A percentile compares a stretch with the other conserved stretches of the same genome.
Conservation (phyloP, 2,113 vertebrate genomes). For the Peromyscus californicus region DNA sequence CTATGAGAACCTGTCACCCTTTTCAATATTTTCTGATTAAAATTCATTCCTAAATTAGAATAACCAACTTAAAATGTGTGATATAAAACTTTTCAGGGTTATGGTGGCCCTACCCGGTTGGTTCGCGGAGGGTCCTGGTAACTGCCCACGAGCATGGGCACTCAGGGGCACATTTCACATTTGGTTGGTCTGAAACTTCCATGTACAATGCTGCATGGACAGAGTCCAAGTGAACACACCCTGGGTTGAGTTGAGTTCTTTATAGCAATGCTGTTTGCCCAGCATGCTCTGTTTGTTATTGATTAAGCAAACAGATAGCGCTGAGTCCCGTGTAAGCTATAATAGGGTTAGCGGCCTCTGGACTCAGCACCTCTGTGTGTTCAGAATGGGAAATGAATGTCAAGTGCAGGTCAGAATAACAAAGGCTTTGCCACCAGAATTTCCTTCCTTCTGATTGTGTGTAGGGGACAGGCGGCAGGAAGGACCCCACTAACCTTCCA, state of each 20-base stretch:
- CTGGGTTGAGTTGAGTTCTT: not conserved
- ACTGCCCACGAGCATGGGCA: not conserved
- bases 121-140: not conserved
- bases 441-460: constrained; percentile 6
- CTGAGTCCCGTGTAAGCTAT: not conserved
- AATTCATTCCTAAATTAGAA: constrained; percentile 12
- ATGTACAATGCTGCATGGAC: not conserved
- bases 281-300: not conserved
- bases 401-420: constrained; percentile 1
- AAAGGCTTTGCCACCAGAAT: not conserved
- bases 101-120: accelerated
- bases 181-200: not conserved
- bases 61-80: not conserved
- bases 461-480: not conserved
- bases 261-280: not conserved
- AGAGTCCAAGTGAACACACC: not conserved
- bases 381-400: constrained; percentile 1
- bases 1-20: not conserved
- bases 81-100: not conserved
- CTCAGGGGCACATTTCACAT: not conserved
- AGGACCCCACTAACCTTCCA: not conserved
- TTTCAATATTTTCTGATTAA: not conserved
- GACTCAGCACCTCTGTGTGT: not conserved
- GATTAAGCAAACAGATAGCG: constrained; percentile 34
- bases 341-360: not conserved